Base-by-base conservation (phyloP, 2,113 vertebrate genomes). In the Anguilla rostrata region DNA sequence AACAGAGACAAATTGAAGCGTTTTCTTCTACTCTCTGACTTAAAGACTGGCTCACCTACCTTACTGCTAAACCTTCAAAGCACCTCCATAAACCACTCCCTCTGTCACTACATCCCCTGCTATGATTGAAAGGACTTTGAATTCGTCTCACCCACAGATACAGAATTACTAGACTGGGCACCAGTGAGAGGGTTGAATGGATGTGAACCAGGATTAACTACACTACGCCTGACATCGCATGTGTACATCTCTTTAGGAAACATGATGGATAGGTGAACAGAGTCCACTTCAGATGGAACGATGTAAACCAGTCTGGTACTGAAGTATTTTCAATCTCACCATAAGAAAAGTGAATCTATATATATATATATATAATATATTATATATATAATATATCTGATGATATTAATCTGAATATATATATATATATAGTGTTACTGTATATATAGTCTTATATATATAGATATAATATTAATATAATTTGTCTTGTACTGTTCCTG, bases 61-160 rank as follows among this genome's bases (percentile, higher is more conserved):
- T 43, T 39, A 26, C 60, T 75, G 39, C 83, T 75, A 43, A 46
- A 60, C 53, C 57, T 82, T 82, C 85, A 66, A 81, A 63, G 53
- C 56, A 66, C 66, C 63, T 83, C 34, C 66, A 79, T 81, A 41
- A 41, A 79, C 34, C 40, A 41, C 26, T 66, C 75, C 14, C 29
- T 57, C 2, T 56, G 41, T 14, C 46, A 9, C 16, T 46, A 56
- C 20, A 56, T 78, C 43, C 26, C 8, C 5, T 41, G 12, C 43
- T 12, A 78, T 41, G 22, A 46, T 66, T 75, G 40, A 78, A 1
- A 29, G 29, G 39, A 12, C 18, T 79, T 43, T 53, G 60, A 43
- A n/a, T 43, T 39, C 0, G 16, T 78, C 71, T 46, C 26, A 46
- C 66, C 43, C 41, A 78, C 66, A 75, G 71, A 75, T 75, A 39